Base-by-base conservation (phyloP, 1,140 invertebrate species). In the Subanguina moxae region DNA sequence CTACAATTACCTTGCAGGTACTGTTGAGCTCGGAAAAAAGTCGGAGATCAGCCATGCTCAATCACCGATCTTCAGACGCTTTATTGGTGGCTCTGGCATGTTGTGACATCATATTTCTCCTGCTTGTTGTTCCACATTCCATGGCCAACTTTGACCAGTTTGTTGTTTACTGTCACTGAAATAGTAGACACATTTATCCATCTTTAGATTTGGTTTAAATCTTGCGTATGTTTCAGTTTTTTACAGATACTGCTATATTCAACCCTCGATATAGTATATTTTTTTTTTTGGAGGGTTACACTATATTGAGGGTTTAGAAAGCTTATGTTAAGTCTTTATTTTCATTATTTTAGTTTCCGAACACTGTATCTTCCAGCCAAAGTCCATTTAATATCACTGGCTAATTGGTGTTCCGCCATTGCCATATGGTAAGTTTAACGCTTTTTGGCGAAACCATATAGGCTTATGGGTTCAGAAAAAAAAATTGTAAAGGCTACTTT, bases 391-490 rank as follows among this genome's bases (percentile, higher is more conserved):
- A 59, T 76, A 38, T 57, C 76, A 19, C 48, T 78, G 27, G 74
- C 74, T 28, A 76, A 76, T 52, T 76, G 72, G 72, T 78, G 72
- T 48, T 78, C 76, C 30, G 74, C 76, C 42, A 64, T 65, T 21
- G 57, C 74, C 15, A 78, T 78, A 43, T 78, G 74, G 74, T 73
- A 48, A 21, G 57, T 61, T 21, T 52, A 8, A 15, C 32, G 3
- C 11, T 38, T 5, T 38, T 5, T 38, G n/a, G n/a, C n/a, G n/a
- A n/a, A n/a, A n/a, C n/a, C n/a, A n/a, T n/a, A n/a, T 38, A 38
- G 32, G 32, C 32, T 38, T 38, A 5, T n/a, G n/a, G n/a, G n/a
- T n/a, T n/a, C n/a, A n/a, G n/a, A n/a, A n/a, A n/a, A n/a, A n/a
- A n/a, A n/a, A n/a, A n/a, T n/a, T n/a, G n/a, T n/a, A n/a, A n/a